A percentile compares a stretch with the other conserved stretches of the same genome.
These are phyloP conservation scores for Taenioides sp. DNA, from an alignment of 2,797 vertebrate species.

Conservation along the genomic window DNA sequence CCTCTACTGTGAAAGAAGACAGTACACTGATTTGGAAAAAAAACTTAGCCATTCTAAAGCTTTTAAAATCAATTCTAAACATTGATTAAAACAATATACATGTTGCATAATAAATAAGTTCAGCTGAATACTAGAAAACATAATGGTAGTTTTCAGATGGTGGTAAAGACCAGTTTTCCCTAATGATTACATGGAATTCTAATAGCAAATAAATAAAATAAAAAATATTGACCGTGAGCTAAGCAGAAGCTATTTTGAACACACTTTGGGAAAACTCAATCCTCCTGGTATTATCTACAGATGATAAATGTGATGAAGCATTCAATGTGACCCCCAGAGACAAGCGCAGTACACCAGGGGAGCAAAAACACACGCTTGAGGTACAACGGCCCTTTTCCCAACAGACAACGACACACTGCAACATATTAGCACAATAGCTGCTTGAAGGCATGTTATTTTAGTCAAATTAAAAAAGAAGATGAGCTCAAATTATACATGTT, in stretches of 20 bases:
- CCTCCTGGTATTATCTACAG: slow-evolving; percentile 54
- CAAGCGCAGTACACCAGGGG: slow-evolving; percentile 16
- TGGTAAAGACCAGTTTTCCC: too few species aligned
- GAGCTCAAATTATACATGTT: slow-evolving; percentile 19
- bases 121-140: background rate
- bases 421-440: background rate
- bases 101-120: background rate
- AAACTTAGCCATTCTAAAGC: background rate
- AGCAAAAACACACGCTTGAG: slow-evolving; percentile 35
- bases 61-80: background rate
- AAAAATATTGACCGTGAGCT: background rate
- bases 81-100: background rate
- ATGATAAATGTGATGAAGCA: slow-evolving; percentile 52
- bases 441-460: slow-evolving; percentile 27
- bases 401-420: slow-evolving; percentile 18
- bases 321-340: slow-evolving; percentile 45
- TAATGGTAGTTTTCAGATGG: too few species aligned
- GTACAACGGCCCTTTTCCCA: slow-evolving; percentile 29
- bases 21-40: background rate
- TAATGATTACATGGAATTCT: background rate
- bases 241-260: slow-evolving; percentile 22
- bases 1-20: background rate
- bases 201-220: background rate
- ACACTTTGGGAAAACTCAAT: slow-evolving; percentile 47
- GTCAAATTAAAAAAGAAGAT: slow-evolving; percentile 25